Evolutionary conservation across 2,797 vertebrate species (phyloP).

Genomic region (Prunella strophiata): DNA sequence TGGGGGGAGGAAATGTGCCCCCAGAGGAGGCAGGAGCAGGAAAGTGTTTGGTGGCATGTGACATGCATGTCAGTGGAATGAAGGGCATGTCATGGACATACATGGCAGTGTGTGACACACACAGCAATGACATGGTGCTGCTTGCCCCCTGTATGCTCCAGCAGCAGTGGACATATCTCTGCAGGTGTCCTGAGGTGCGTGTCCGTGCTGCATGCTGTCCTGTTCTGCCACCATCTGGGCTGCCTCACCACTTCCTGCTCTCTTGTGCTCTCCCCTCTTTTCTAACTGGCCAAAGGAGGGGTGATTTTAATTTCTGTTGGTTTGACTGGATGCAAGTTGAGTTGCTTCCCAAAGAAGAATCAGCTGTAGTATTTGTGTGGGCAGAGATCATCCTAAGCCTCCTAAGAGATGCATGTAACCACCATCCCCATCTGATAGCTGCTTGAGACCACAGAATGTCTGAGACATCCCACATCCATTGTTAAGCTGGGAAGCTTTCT

Average conservation of each 20-base stretch:
- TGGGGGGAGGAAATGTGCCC: not conserved
- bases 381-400: not conserved
- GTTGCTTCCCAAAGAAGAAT: not conserved
- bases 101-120: not conserved
- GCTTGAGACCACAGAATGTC: not conserved
- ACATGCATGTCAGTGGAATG: not conserved
- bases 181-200: accelerated
- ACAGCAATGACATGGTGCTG: not conserved
- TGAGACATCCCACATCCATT: accelerated
- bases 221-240: not conserved
- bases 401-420: not conserved
- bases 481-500: not conserved
- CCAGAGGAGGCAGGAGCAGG: not conserved
- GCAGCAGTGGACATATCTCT: not conserved
- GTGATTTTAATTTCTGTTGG: not conserved
- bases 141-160: not conserved
- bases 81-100: not conserved
- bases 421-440: not conserved
- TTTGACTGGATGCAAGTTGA: not conserved
- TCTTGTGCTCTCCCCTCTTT: not conserved
- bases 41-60: not conserved
- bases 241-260: not conserved
- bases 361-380: not conserved
- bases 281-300: not conserved
- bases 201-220: slow-evolving; percentile 44